Evolutionary conservation across 2,797 vertebrate genomes (phyloP).

Genomic region (Danio choprae): DNA sequence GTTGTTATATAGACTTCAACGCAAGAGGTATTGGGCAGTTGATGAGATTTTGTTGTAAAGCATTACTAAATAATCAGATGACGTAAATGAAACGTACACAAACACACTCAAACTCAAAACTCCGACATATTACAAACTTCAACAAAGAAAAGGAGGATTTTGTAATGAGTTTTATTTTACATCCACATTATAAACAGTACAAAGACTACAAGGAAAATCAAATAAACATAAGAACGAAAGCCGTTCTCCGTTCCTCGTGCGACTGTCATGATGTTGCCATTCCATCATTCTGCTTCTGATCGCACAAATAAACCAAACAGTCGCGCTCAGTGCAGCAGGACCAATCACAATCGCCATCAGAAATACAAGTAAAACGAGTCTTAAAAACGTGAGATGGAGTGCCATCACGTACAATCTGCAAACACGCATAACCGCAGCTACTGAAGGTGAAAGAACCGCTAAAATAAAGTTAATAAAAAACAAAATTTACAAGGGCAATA

Average conservation of each 20-base stretch:
- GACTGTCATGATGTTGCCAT: conserved; percentile 34
- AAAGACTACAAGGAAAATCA: conserved; percentile 72
- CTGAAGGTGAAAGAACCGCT: conserved; percentile 48
- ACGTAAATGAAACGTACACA: no score
- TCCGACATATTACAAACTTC: no score
- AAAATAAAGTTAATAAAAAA: conserved; percentile 63
- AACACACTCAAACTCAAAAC: no score
- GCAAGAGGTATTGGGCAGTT: no score
- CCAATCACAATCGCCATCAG: conserved; percentile 34
- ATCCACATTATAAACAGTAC: conserved; percentile 86
- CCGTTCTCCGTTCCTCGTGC: conserved; percentile 22
- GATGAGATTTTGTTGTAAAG: no score
- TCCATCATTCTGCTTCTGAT: conserved; percentile 3
- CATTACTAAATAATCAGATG: no score
- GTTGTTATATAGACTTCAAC: no score
- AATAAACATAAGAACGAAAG: conserved; percentile 17
- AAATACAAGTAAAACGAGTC: conserved; percentile 52
- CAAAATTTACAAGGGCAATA: conserved; percentile 39
- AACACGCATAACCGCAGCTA: conserved; percentile 51
- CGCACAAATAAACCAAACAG: conserved; percentile 5
- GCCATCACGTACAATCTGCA: conserved; percentile 59
- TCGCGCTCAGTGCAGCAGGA: conserved; percentile 16
- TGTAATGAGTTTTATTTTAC: conserved; percentile 71
- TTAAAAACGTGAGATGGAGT: conserved; percentile 70
- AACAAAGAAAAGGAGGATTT: background rate